Percentiles rank a stretch among this genome's conserved stretches.
Conservation (phyloP, 2,797 vertebrate genomes). For the Eutrigla gurnardus region DNA sequence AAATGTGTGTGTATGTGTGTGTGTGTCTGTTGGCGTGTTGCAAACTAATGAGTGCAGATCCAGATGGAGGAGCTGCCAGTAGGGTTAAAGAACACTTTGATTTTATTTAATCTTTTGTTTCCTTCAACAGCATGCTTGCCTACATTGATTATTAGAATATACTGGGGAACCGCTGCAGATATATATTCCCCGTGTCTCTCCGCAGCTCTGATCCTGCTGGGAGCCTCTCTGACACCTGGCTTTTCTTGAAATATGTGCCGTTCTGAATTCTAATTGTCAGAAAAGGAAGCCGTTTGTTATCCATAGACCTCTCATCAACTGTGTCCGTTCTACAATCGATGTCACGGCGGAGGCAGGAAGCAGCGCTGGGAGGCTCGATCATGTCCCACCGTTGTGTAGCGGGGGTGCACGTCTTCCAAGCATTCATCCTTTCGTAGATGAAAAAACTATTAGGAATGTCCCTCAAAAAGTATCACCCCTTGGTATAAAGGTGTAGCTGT, state of each 20-base stretch:
- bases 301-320: slow-evolving; percentile 28
- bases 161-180: slow-evolving; percentile 16
- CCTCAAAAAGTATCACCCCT: background rate
- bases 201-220: slow-evolving; percentile 37
- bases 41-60: slow-evolving; percentile 48
- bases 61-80: slow-evolving; percentile 46
- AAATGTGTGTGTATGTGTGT: background rate
- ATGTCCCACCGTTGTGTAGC: slow-evolving; percentile 16
- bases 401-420: slow-evolving; percentile 14
- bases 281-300: slow-evolving; percentile 36
- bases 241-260: slow-evolving; percentile 30
- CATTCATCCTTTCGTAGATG: slow-evolving; percentile 13
- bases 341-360: slow-evolving; percentile 24
- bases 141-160: slow-evolving; percentile 55
- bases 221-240: slow-evolving; percentile 32
- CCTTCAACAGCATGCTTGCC: slow-evolving; percentile 31
- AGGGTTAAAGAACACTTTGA: slow-evolving; percentile 63
- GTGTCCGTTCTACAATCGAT: slow-evolving; percentile 37
- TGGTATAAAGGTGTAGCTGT: background rate
- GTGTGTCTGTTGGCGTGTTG: slow-evolving; percentile 5
- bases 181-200: slow-evolving; percentile 31
- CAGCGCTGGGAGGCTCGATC: slow-evolving; percentile 21
- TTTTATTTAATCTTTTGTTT: slow-evolving; percentile 52
- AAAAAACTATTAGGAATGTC: slow-evolving; percentile 5
- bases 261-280: slow-evolving; percentile 41